Conservation (phyloP, 2,888 invertebrate genomes). For the Coronaproctus castanopsis region DNA sequence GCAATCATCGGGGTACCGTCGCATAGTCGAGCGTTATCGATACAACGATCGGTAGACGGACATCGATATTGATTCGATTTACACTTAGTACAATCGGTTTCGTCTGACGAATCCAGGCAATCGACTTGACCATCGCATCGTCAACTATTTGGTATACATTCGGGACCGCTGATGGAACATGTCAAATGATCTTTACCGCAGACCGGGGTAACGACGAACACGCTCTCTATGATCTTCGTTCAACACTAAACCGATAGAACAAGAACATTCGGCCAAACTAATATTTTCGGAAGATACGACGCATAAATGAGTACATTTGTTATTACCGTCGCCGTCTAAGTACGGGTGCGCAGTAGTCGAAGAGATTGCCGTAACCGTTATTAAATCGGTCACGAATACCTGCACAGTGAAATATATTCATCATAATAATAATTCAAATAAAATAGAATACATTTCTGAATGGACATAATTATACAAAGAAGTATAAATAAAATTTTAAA, state of each 20-base stretch:
- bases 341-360: conserved; percentile 35
- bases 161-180: conserved; percentile 38
- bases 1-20: conserved; percentile 44
- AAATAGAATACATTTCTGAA: too few species aligned
- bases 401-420: too few species aligned
- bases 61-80: conserved; percentile 44
- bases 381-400: conserved; percentile 38
- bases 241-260: conserved; percentile 45
- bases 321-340: conserved; percentile 32
- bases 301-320: conserved; percentile 49
- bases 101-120: conserved; percentile 66
- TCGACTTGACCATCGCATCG: conserved; percentile 62
- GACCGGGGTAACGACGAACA: conserved; percentile 40
- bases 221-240: conserved; percentile 33
- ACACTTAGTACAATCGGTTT: conserved; percentile 46
- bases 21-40: conserved; percentile 35
- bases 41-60: conserved; percentile 33
- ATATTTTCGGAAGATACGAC: conserved; percentile 40
- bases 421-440: too few species aligned
- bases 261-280: conserved; percentile 54
- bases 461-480: too few species aligned
- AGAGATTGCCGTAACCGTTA: conserved; percentile 27
- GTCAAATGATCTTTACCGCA: conserved; percentile 51
- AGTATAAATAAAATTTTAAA: too few species aligned
- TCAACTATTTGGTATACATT: conserved; percentile 50